These are phyloP conservation scores for Thyatira batis DNA, from an alignment of 2,888 invertebrate genomes.

Conservation along the genomic window DNA sequence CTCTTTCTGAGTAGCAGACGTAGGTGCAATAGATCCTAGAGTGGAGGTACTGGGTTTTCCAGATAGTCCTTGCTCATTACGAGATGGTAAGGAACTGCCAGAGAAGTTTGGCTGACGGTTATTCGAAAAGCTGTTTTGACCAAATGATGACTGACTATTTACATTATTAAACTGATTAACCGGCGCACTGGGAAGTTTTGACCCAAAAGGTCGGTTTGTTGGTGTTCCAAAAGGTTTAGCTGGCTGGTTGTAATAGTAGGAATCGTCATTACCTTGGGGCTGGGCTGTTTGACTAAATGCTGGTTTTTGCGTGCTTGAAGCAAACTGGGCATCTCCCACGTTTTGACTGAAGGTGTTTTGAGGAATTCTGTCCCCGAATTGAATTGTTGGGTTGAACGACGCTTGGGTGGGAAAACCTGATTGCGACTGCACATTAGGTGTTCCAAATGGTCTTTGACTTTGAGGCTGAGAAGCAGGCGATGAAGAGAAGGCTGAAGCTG, in stretches of 20 bases:
- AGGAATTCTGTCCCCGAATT: conserved; percentile 6
- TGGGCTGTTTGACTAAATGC: conserved; percentile 31
- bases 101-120: conserved; percentile 14
- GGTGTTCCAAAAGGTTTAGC: conserved; percentile 47
- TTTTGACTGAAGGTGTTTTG: conserved; percentile 21
- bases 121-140: conserved; percentile 13
- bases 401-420: not conserved
- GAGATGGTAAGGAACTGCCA: conserved; percentile 19
- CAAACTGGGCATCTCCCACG: conserved; percentile 23
- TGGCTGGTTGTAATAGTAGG: conserved; percentile 62
- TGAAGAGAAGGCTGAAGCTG: conserved; percentile 6
- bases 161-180: conserved; percentile 46
- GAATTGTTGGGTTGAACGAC: not conserved
- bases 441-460: not conserved
- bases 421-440: not conserved
- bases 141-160: conserved; percentile 23
- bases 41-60: conserved; percentile 28
- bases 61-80: conserved; percentile 15
- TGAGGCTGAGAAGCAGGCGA: conserved; percentile 2
- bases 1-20: conserved; percentile 19
- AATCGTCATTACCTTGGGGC: conserved; percentile 42
- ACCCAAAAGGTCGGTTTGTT: conserved; percentile 20
- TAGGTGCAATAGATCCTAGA: conserved; percentile 21
- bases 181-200: conserved; percentile 38
- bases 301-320: conserved; percentile 36